A percentile compares a stretch with the other conserved stretches of the same genome.
These are phyloP conservation scores for Nasonia longicornis DNA, from an alignment of 1,140 invertebrate species.

Conservation along the genomic window DNA sequence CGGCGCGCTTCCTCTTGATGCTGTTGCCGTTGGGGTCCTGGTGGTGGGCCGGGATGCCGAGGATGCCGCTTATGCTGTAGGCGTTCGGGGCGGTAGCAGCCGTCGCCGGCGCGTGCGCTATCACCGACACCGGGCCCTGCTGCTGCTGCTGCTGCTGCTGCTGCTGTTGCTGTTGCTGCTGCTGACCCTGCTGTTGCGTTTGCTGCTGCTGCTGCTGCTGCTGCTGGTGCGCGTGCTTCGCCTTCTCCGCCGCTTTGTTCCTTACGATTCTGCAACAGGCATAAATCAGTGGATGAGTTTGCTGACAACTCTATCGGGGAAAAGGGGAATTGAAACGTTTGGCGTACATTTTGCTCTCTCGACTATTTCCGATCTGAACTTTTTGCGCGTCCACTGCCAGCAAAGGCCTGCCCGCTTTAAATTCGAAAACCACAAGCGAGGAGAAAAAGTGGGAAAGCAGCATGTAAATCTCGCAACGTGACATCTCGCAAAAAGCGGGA, in stretches of 20 bases:
- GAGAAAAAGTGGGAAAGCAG: no score
- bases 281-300: background rate
- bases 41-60: slow-evolving; percentile 83
- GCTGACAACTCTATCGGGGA: no score
- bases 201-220: slow-evolving; percentile 60
- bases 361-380: no score
- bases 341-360: no score
- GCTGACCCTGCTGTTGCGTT: slow-evolving; percentile 63
- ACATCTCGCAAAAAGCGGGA: no score
- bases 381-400: no score
- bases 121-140: slow-evolving; percentile 75
- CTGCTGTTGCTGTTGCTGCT: slow-evolving; percentile 64
- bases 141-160: slow-evolving; percentile 77
- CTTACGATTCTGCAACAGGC: slow-evolving; percentile 84
- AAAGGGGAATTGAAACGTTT: no score
- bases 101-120: slow-evolving; percentile 76
- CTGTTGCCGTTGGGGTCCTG: slow-evolving; percentile 79
- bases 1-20: slow-evolving; percentile 79
- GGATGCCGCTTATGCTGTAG: slow-evolving; percentile 96
- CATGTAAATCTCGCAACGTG: no score
- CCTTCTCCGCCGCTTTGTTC: slow-evolving; percentile 96
- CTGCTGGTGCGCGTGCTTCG: slow-evolving; percentile 85
- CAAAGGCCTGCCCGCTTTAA: no score
- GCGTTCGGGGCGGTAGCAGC: slow-evolving; percentile 69
- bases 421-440: no score